Percentiles rank a stretch among this genome's conserved stretches.
phyloP scores from a whole-genome alignment of 2,113 vertebrate genomes.

The Boleophthalmus pectinirostris region DNA sequence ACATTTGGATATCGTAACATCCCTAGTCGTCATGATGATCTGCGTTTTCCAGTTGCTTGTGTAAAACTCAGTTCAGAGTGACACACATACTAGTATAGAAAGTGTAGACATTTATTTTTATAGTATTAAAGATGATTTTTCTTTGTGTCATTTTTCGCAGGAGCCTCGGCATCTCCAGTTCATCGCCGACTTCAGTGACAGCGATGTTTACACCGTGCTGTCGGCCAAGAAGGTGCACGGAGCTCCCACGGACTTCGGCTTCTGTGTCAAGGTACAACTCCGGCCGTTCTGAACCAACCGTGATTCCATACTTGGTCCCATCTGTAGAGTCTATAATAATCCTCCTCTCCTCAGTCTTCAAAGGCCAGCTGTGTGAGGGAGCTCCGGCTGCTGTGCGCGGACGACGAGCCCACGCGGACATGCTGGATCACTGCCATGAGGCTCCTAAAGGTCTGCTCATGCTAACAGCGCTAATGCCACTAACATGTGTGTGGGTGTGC shows the following conservation, averaged over 20 bases:
- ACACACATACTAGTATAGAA: too few species aligned
- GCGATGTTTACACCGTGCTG: conserved; percentile 88
- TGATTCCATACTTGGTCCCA: not conserved
- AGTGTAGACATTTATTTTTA: too few species aligned
- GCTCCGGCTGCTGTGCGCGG: conserved; percentile 95
- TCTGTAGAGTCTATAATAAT: conserved; percentile 4
- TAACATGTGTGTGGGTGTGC: conserved; percentile 34
- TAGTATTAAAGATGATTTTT: not conserved
- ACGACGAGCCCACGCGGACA: conserved; percentile 91
- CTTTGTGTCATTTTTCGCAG: conserved; percentile 65
- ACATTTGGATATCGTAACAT: too few species aligned
- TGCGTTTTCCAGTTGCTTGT: too few species aligned
- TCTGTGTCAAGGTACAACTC: conserved; percentile 92
- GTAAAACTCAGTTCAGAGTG: too few species aligned
- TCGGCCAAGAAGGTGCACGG: conserved; percentile 89
- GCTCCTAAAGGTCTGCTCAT: conserved; percentile 88
- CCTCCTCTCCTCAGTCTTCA: conserved; percentile 82
- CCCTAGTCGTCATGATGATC: too few species aligned
- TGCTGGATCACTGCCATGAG: conserved; percentile 97
- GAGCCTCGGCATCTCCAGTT: conserved; percentile 97
- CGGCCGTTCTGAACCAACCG: not conserved
- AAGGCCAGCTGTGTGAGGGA: conserved; percentile 88
- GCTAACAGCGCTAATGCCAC: conserved; percentile 1
- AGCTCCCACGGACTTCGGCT: conserved; percentile 89
- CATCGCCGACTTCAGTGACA: conserved; percentile 92